Conservation (phyloP, 2,888 invertebrate species). For the Lithophane ornitopus region DNA sequence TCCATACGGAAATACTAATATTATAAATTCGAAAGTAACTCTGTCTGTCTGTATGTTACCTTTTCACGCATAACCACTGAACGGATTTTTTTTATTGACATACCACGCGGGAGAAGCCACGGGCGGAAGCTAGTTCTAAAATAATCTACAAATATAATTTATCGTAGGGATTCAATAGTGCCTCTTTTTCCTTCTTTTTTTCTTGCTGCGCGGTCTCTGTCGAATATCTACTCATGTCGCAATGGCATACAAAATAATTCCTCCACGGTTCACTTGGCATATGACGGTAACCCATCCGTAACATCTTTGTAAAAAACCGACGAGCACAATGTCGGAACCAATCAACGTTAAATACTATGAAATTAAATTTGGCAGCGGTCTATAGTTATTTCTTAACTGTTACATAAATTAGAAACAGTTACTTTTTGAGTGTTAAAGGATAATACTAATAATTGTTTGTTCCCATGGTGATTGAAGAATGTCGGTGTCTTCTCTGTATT, state of each 20-base stretch:
- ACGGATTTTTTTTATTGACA: no score
- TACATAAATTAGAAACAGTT: slow-evolving; percentile 62
- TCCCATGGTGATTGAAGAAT: slow-evolving; percentile 42
- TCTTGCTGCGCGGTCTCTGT: not conserved
- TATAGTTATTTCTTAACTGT: slow-evolving; percentile 61
- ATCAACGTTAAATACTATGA: slow-evolving; percentile 68
- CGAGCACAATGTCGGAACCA: slow-evolving; percentile 62
- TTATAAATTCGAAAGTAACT: no score
- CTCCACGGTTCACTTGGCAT: slow-evolving; percentile 55
- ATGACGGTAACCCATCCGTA: slow-evolving; percentile 46
- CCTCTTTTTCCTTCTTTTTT: not conserved
- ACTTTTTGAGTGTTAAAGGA: slow-evolving; percentile 35
- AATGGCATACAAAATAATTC: slow-evolving; percentile 39
- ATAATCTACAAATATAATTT: not conserved
- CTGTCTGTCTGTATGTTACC: no score
- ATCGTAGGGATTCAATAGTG: not conserved
- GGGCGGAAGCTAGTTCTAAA: no score
- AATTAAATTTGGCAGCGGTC: slow-evolving; percentile 66
- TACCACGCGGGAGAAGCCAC: no score
- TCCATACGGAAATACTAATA: no score
- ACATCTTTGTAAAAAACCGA: slow-evolving; percentile 62
- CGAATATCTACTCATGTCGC: slow-evolving; percentile 5
- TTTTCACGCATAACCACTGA: no score
- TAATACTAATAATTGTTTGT: slow-evolving; percentile 16
- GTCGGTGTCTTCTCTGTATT: slow-evolving; percentile 21